Evolutionary conservation across 2,888 invertebrate species (phyloP).

Genomic region (Chrysopilus asiliformis): DNA sequence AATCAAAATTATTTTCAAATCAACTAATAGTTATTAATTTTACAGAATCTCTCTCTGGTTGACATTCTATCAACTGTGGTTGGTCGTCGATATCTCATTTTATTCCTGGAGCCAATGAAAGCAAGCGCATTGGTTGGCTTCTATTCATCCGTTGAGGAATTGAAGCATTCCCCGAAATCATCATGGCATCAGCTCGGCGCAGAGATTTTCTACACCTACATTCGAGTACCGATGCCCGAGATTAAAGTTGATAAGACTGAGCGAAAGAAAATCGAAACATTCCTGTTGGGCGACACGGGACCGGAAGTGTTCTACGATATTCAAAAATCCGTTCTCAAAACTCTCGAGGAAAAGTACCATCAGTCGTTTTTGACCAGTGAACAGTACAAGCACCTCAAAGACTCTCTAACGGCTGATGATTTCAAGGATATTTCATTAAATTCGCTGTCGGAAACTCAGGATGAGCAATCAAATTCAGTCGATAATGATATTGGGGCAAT

Average conservation of each 20-base stretch:
- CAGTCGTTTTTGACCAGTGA: constrained; percentile 79
- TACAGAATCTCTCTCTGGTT: constrained; percentile 54
- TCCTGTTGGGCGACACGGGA: constrained; percentile 73
- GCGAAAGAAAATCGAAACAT: constrained; percentile 75
- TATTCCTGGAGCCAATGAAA: constrained; percentile 69
- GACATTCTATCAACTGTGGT: constrained; percentile 63
- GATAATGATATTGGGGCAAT: constrained; percentile 29
- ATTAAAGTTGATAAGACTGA: constrained; percentile 69
- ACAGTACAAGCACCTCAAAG: constrained; percentile 52
- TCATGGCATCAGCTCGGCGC: constrained; percentile 77
- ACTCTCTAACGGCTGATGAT: constrained; percentile 32
- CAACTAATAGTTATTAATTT: constrained; percentile 14
- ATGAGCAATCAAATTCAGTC: constrained; percentile 22
- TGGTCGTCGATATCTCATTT: constrained; percentile 66
- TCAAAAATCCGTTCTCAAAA: constrained; percentile 63
- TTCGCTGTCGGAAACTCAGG: constrained; percentile 21
- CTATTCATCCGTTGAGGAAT: constrained; percentile 75
- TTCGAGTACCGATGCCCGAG: constrained; percentile 65
- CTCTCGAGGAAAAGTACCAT: constrained; percentile 77
- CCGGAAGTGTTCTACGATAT: constrained; percentile 81
- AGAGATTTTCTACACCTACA: constrained; percentile 84
- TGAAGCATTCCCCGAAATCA: constrained; percentile 59
- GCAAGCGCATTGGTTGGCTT: constrained; percentile 75
- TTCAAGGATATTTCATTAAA: constrained; percentile 33
- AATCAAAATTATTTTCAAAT: neutral